Base-by-base conservation (phyloP, 2,888 invertebrate genomes). In the Epirrhoe tristata region DNA sequence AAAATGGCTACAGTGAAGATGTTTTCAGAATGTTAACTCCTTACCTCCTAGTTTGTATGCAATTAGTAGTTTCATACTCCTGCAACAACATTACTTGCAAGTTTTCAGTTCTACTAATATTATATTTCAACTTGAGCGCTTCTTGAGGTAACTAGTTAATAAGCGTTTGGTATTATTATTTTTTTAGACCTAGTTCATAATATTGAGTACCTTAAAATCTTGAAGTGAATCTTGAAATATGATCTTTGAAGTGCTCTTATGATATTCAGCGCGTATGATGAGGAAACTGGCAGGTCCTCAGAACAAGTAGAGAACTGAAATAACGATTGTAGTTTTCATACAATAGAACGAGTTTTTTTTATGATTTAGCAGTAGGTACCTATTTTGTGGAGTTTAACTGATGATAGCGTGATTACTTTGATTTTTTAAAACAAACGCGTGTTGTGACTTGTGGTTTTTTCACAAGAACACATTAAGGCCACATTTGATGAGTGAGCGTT, bases 341-440 rank as follows among this genome's bases (percentile, higher is more conserved):
- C 76, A 76, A 76, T 73, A 68, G 71, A 68, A 46, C 34, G 70
- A 7, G 63, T 69, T 70, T 70, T 71, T 36, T n/a, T 72, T 63
- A 56, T 56, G 36, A 34, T 53, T 63, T 36, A 60, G 58, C 67
- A 67, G 69, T 70, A 60, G 24, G 24, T 24, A n/a, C n/a, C n/a
- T n/a, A 61, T 63, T 58, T 62, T 64, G 55, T 50, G 39, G 58
- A 56, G 36, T 52, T 56, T 52, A 36, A 43, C 55, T 58, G 16
- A 56, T 43, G 39, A 2, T 50, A 31, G 32, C 32, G 31, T 39
- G 31, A 51, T 55, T 70, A 63, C 59, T 53, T 66, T 70, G 65
- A 69, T 68, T 69, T 73, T 71, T 66, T 61, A 63, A 65, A 67
- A 69, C 59, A 48, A 17, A 58, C 48, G 54, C 55, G 59, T 64